Base-by-base conservation (phyloP, 2,888 invertebrate species). In the Sceliomorpha sp. region DNA sequence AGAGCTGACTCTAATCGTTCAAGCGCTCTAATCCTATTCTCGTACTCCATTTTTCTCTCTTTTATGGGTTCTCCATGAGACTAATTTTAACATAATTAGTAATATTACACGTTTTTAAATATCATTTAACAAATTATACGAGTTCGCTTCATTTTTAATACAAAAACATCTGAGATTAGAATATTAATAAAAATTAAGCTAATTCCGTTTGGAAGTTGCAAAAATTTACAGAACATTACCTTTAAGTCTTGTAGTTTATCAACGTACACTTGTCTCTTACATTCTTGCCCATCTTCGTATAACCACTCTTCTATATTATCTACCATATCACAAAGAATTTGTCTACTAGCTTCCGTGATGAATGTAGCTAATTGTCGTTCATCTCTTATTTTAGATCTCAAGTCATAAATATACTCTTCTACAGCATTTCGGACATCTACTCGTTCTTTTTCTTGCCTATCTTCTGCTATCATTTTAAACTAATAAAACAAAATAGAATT, bases 371-470 rank as follows among this genome's bases (percentile, higher is more conserved):
- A 90, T 8, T 69, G 58, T 68, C 93, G 94, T 13, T 94, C 95
- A 59, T 94, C 92, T 31, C 92, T 92, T 50, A 99, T 89, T 87
- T 98, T 97, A 62, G 96, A 95, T 53, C 99, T 92, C 88, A 98
- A 91, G 80, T 98, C 98, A 87, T 99, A 99, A 20, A 99, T 97
- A 84, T 98, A 99, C 89, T 99, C 99, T 88, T 99, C 99, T 0
- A 99, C 91, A 1, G 98, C 95, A 89, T 99, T 99, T 82, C 98
- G 95, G 0, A 97, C 97, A 88, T 99, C 98, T 2, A 96, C 94
- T 42, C 98, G 93, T 85, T 98, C 97, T 81, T 97, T 98, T 89
- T 99, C 99, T 84, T 95, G 94, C 66, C 93, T 92, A 88, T 99
- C 99, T 78, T 94, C 94, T 51, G 92, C 91, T 79, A 94, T 92